These are phyloP conservation scores for Cacoxenus indagator DNA, from an alignment of 2,888 invertebrate species.

Conservation along the genomic window DNA sequence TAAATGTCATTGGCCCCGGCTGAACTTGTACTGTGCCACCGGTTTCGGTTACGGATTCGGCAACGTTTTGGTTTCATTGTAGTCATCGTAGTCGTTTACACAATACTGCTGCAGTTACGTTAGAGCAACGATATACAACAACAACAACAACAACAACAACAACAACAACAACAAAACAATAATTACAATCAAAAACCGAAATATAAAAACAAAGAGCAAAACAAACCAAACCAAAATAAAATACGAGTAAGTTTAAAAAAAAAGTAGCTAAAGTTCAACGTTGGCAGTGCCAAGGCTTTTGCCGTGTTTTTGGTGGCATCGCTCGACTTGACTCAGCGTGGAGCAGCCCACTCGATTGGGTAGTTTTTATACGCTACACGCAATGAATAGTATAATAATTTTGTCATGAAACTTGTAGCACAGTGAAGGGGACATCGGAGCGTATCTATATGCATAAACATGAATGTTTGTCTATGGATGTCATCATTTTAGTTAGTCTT, in stretches of 20 bases:
- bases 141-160: background rate
- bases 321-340: no score
- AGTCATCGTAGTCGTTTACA: background rate
- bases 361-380: no score
- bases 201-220: conserved; percentile 29
- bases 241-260: no score
- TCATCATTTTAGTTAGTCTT: no score
- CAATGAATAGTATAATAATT: no score
- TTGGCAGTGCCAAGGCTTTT: background rate
- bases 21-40: conserved; percentile 43
- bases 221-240: conserved; percentile 18
- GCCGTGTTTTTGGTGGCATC: background rate
- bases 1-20: conserved; percentile 54
- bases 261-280: background rate
- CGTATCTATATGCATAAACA: no score
- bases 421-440: no score
- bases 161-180: conserved; percentile 22
- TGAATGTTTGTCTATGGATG: no score
- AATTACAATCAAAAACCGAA: conserved; percentile 25
- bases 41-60: background rate
- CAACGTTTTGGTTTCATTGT: background rate
- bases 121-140: background rate
- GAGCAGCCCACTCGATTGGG: background rate
- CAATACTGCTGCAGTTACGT: conserved; percentile 2
- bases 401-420: no score